Conservation (phyloP, 2,113 vertebrate species). For the Hippocampus abdominalis region DNA sequence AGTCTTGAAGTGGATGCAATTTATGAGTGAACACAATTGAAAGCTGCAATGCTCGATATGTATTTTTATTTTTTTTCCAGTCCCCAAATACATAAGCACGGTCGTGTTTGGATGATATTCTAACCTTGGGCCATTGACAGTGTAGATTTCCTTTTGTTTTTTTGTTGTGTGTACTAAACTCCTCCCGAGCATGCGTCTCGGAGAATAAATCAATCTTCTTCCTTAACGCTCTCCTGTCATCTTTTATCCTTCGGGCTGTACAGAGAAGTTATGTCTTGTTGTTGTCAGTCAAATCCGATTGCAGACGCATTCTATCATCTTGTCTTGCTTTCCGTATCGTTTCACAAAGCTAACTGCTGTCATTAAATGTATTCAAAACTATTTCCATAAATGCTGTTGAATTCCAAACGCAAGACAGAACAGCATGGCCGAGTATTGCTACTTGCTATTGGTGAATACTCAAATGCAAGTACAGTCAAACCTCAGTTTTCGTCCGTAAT, state of each 20-base stretch:
- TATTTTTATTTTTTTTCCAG: neutral
- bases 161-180: neutral
- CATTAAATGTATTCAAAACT: neutral
- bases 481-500: no score
- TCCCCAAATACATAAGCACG: neutral
- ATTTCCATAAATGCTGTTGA: no score
- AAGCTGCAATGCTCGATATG: neutral
- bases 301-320: no score
- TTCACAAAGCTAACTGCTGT: neutral
- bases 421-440: no score
- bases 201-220: slow-evolving; percentile 3
- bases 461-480: no score
- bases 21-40: neutral
- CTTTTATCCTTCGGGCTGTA: neutral
- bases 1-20: neutral
- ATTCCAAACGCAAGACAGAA: no score
- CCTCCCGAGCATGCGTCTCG: neutral
- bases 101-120: neutral
- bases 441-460: no score
- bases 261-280: neutral
- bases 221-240: neutral
- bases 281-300: slow-evolving; percentile 1
- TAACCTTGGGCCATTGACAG: slow-evolving; percentile 6
- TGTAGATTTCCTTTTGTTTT: neutral
- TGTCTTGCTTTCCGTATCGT: neutral